Conservation (phyloP, 2,113 vertebrate genomes). For the Chamaetylas fuelleborni region DNA sequence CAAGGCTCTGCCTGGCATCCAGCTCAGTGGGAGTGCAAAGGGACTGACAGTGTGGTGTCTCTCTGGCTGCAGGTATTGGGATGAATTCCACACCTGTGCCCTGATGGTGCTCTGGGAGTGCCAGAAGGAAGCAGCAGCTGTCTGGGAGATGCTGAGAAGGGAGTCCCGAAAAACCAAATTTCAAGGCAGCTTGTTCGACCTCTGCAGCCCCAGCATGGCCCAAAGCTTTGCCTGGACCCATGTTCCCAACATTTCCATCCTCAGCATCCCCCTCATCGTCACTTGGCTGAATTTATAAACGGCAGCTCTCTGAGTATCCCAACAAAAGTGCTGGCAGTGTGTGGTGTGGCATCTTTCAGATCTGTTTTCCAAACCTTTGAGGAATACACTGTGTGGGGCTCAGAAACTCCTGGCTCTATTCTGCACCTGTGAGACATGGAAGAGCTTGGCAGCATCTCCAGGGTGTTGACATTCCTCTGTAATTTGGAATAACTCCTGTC, state of each 20-base stretch:
- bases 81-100: constrained; percentile 77
- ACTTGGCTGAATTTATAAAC: constrained; percentile 43
- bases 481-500: neutral
- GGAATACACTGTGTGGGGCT: neutral
- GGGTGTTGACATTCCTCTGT: neutral
- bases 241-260: neutral
- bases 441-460: neutral
- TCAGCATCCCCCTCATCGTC: constrained; percentile 8
- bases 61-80: constrained; percentile 74
- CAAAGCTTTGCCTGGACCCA: constrained; percentile 4
- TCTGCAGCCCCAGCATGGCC: constrained; percentile 68
- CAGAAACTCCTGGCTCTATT: neutral
- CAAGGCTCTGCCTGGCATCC: neutral
- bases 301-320: neutral
- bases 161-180: constrained; percentile 78
- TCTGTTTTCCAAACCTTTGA: neutral
- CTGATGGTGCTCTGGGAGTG: constrained; percentile 69
- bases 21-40: no score
- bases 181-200: constrained; percentile 78
- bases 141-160: constrained; percentile 78
- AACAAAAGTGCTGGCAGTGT: neutral
- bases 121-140: constrained; percentile 73
- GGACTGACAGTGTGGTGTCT: neutral
- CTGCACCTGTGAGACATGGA: fast-evolving
- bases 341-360: neutral